Percentiles rank a stretch among this genome's conserved stretches.
phyloP scores from a whole-genome alignment of 2,797 vertebrate genomes.

The Molossus alvarezi region DNA sequence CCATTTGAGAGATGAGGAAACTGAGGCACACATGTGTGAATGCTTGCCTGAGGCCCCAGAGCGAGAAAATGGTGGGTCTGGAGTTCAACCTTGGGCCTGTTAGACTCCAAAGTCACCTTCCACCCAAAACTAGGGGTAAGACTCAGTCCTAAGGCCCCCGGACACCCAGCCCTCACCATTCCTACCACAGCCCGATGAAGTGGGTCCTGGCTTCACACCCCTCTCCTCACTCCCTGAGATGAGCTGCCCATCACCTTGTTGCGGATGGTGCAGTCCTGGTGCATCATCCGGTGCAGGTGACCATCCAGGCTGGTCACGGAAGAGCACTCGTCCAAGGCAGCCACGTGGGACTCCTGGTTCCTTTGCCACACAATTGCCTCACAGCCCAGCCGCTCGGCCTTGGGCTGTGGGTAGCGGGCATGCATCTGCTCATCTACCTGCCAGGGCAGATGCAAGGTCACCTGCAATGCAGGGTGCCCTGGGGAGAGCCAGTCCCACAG shows the following conservation, averaged over 20 bases:
- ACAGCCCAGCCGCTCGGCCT: constrained; percentile 96
- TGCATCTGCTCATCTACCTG: constrained; percentile 95
- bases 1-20: background rate
- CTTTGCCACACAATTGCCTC: constrained; percentile 97
- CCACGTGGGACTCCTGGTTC: constrained; percentile 96
- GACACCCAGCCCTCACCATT: background rate
- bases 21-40: background rate
- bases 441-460: background rate
- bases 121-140: no score
- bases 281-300: constrained; percentile 93
- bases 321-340: constrained; percentile 96
- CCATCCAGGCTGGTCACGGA: constrained; percentile 95
- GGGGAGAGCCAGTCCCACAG: no score
- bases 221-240: fast-evolving
- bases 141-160: background rate
- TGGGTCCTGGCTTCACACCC: background rate
- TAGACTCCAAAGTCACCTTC: background rate
- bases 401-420: constrained; percentile 95
- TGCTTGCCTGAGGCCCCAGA: background rate
- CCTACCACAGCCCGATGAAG: background rate
- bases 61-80: background rate
- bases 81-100: background rate
- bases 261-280: constrained; percentile 96
- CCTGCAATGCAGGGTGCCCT: no score
- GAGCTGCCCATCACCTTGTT: constrained; percentile 92